Evolutionary conservation across 2,888 invertebrate species (phyloP), one percentile per base, ranked within the genome.

Genomic region (Phorcus lineatus): DNA sequence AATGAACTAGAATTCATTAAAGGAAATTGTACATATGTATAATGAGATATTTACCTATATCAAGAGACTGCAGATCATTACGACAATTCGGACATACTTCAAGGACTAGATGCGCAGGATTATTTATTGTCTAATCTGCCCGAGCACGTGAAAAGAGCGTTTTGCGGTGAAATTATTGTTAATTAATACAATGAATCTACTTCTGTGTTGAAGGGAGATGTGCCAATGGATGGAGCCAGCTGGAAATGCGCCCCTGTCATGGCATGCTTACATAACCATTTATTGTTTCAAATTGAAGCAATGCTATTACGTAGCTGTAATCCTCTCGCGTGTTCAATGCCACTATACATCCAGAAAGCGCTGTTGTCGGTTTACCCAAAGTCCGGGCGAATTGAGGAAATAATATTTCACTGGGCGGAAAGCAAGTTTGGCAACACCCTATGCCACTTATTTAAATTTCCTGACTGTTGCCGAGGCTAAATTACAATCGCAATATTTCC

Each of bases 341-440:
- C 40, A 36, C 36, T 70, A 40, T 70, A 40, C 36, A 70, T 19
- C 36, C 40, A 70, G 19, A 36, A 28, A 36, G 36, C 70, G 17
- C 70, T 31, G 62, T 62, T 70, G 70, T 31, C 70, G 36, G 36
- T 70, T 40, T 70, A 31, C 19, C 36, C 19, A 17, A 40, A 70
- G 70, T 70, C 70, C n/a, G 17, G 17, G 36, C 70, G 70, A 70
- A 70, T 70, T 70, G 70, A 70, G 70, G 70, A 70, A 70, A 70
- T 70, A 31, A 70, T 70, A 70, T 70, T 70, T 70, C 36, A 70
- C 70, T 70, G 70, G 70, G 40, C 70, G 70, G 70, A 70, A 70
- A 70, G 36, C 70, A 70, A 70, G 11, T 19, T 36, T 70, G 70
- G 40, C 70, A 70, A 70, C 70, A 70, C 70, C 70, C 70, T 70